Percentiles rank a stretch among this genome's conserved stretches.
Conservation (phyloP, 2,888 invertebrate genomes). For the Teleogryllus oceanicus region DNA sequence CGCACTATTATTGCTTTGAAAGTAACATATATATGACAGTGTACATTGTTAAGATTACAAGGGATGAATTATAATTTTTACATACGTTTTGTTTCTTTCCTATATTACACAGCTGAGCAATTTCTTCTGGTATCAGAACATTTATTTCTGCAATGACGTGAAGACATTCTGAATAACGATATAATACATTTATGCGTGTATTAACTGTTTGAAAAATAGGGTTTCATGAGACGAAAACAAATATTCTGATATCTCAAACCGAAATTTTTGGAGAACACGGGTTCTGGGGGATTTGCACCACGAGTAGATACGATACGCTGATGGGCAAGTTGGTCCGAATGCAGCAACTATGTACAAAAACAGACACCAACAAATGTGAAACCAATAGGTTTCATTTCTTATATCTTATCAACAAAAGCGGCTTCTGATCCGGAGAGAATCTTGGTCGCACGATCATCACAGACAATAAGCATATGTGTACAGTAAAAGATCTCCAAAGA, state of each 20-base stretch:
- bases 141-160: slow-evolving; percentile 21
- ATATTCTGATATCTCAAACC: neutral
- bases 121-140: slow-evolving; percentile 35
- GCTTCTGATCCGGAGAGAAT: neutral
- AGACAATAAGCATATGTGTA: no score
- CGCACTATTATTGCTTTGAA: slow-evolving; percentile 2
- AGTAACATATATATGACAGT: neutral
- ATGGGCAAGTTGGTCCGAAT: neutral
- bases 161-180: slow-evolving; percentile 5
- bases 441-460: neutral
- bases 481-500: no score
- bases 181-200: slow-evolving; percentile 7
- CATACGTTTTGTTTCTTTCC: slow-evolving; percentile 25
- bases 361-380: neutral
- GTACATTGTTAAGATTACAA: slow-evolving; percentile 5
- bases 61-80: neutral
- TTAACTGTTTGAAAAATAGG: neutral
- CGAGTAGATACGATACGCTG: neutral
- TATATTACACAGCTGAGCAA: slow-evolving; percentile 37
- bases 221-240: neutral
- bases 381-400: neutral
- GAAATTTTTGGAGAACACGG: neutral
- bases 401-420: neutral
- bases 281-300: neutral
- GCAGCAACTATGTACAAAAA: slow-evolving; percentile 18